Percentiles rank a stretch among this genome's conserved stretches.
Evolutionary conservation across 1,140 invertebrate species (phyloP).

Genomic region (Eulimnadia texana): DNA sequence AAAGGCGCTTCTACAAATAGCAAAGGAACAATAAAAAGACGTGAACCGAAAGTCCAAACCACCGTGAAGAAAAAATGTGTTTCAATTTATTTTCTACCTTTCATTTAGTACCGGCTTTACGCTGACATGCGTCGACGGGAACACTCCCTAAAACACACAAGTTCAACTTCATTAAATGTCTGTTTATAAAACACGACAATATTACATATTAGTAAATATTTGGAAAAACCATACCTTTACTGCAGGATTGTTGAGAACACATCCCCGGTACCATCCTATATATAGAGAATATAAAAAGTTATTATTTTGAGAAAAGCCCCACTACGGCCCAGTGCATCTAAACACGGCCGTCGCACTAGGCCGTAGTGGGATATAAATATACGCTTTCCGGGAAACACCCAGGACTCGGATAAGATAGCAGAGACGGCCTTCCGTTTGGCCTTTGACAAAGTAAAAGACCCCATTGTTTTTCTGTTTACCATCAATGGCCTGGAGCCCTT

Average conservation of each 20-base stretch:
- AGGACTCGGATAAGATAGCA: conserved; percentile 8
- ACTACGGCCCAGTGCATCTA: no score
- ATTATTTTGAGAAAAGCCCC: no score
- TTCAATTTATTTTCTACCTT: no score
- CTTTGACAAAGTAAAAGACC: background rate
- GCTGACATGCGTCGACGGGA: background rate
- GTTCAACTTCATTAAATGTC: no score
- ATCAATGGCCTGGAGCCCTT: no score
- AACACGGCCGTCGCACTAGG: no score
- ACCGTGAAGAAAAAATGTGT: background rate
- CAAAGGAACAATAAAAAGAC: background rate
- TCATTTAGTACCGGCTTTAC: background rate
- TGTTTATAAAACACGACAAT: no score
- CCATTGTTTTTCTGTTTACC: conserved; percentile 1
- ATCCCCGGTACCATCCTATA: conserved; percentile 75
- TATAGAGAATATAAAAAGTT: conserved; percentile 27
- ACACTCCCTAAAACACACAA: conserved; percentile 12
- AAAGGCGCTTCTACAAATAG: background rate
- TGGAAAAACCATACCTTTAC: no score
- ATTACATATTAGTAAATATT: no score
- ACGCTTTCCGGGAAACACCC: no score
- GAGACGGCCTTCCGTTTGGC: conserved; percentile 1
- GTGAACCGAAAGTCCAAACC: background rate
- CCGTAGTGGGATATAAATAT: no score
- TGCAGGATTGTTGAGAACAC: conserved; percentile 57